phyloP scores from a whole-genome alignment of 2,888 invertebrate genomes.

The Melipona beecheii region DNA sequence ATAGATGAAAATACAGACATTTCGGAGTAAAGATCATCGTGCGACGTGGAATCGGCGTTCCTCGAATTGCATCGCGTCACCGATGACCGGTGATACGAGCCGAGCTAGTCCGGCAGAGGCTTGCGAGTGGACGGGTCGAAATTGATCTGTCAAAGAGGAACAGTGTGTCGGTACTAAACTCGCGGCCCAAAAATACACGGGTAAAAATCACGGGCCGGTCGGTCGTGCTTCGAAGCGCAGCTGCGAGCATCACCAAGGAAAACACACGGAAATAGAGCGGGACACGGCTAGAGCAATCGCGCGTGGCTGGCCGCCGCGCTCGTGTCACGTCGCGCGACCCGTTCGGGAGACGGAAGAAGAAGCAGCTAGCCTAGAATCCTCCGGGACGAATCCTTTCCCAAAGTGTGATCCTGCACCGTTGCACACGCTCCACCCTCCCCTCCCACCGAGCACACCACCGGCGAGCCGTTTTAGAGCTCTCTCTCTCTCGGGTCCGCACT shows the following conservation, averaged over 20 bases:
- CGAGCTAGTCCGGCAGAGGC: not conserved
- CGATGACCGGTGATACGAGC: not conserved
- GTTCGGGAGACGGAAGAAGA: not conserved
- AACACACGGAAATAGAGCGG: slow-evolving; percentile 59
- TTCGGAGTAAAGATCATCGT: not conserved
- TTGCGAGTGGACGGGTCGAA: not conserved
- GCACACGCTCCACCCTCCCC: not conserved
- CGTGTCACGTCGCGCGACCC: slow-evolving; percentile 1
- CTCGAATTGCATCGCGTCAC: not conserved
- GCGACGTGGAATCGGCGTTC: not conserved
- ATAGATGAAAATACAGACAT: not conserved
- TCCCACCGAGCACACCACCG: not conserved
- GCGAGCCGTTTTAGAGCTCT: not conserved
- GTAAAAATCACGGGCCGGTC: slow-evolving; percentile 28
- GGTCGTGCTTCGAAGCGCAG: slow-evolving; percentile 19
- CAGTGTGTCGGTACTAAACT: not conserved
- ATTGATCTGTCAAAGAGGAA: not conserved
- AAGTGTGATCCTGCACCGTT: not conserved
- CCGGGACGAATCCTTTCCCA: not conserved
- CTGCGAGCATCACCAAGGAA: slow-evolving; percentile 47
- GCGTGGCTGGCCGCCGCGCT: not conserved
- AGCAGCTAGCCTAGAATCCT: not conserved
- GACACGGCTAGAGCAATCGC: slow-evolving; percentile 8
- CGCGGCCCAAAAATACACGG: slow-evolving; percentile 37
- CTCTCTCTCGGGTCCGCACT: slow-evolving; percentile 39